Conservation (phyloP, 2,797 vertebrate species). For the Selene dorsalis region DNA sequence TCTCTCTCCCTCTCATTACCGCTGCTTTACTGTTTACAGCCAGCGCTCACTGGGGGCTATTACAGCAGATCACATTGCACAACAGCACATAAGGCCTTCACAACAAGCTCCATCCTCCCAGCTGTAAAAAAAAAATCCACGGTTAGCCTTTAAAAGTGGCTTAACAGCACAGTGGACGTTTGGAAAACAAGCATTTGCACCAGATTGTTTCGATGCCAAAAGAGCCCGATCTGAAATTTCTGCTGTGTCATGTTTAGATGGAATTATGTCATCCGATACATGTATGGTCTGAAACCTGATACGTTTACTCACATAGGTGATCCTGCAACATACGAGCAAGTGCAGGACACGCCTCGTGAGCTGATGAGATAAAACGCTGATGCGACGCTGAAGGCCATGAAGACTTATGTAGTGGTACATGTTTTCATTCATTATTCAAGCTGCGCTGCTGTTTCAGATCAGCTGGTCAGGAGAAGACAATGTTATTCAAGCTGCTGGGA, state of each 20-base stretch:
- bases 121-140: constrained; percentile 42
- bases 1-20: constrained; percentile 18
- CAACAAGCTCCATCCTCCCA: constrained; percentile 7
- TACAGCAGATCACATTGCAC: constrained; percentile 65
- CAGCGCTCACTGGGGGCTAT: constrained; percentile 35
- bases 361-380: background rate
- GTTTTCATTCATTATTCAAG: background rate
- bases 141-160: background rate
- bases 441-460: background rate
- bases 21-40: constrained; percentile 34
- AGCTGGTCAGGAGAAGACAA: background rate
- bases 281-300: background rate
- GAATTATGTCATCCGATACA: background rate
- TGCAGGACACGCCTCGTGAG: background rate
- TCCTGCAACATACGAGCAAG: background rate
- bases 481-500: background rate
- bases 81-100: constrained; percentile 43
- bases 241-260: background rate
- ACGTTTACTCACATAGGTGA: background rate
- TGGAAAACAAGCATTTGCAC: background rate
- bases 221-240: background rate
- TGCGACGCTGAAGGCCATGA: background rate
- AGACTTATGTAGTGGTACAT: background rate
- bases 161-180: background rate
- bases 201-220: background rate